phyloP scores from a whole-genome alignment of 1,140 invertebrate genomes.

The Listronotus bonariensis region DNA sequence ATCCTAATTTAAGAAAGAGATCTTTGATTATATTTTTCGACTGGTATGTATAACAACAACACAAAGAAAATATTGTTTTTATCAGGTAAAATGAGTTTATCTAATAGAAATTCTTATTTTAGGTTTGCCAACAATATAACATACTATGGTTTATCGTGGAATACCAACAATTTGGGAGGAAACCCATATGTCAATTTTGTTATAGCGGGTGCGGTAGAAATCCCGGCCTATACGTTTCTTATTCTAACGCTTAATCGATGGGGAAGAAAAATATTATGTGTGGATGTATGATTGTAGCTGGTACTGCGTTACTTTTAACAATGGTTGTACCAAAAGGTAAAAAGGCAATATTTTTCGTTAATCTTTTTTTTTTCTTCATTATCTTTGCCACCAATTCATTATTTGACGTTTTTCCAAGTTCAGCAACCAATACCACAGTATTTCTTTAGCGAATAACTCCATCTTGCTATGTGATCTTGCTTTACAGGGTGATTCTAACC shows the following conservation, averaged over 20 bases:
- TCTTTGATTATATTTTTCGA: conserved; percentile 77
- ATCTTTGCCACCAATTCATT: too few species aligned
- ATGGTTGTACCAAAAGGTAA: conserved; percentile 65
- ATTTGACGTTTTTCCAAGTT: too few species aligned
- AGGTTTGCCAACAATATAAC: conserved; percentile 80
- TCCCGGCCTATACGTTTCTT: conserved; percentile 74
- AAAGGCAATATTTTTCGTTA: too few species aligned
- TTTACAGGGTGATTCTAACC: too few species aligned
- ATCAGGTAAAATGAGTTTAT: too few species aligned
- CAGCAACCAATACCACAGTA: too few species aligned
- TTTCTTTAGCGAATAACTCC: too few species aligned
- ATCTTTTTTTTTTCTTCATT: too few species aligned
- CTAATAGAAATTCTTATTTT: conserved; percentile 33
- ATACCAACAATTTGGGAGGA: conserved; percentile 73
- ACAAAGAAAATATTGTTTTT: too few species aligned
- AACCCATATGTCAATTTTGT: conserved; percentile 78
- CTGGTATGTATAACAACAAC: conserved; percentile 62
- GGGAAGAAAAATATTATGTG: conserved; percentile 72
- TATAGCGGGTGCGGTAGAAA: conserved; percentile 75
- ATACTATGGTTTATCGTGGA: conserved; percentile 83
- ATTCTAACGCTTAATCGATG: conserved; percentile 73
- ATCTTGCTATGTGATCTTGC: too few species aligned
- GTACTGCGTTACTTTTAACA: conserved; percentile 64
- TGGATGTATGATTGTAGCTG: conserved; percentile 71
- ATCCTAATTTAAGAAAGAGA: conserved; percentile 71